Conservation (phyloP, 1,140 invertebrate genomes). For the Heliothis virescens region DNA sequence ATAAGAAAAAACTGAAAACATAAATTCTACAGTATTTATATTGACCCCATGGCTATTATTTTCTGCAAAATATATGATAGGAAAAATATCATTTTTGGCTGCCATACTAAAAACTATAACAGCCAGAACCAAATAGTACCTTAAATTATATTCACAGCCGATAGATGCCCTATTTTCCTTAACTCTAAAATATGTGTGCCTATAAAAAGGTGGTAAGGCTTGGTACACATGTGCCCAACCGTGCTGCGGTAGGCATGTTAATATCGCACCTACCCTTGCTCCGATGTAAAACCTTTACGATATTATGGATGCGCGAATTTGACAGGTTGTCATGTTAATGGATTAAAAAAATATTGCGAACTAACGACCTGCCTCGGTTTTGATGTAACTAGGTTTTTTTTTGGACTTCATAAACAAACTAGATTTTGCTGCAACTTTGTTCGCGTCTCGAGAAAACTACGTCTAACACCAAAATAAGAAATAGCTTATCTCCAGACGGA, state of each 20-base stretch:
- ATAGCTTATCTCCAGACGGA: too few relatives aligned
- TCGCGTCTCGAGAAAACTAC: too few relatives aligned
- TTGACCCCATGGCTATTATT: too few relatives aligned
- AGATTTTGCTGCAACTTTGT: too few relatives aligned
- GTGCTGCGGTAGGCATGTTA: neutral
- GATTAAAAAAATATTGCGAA: slow-evolving; percentile 36
- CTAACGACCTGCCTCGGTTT: neutral
- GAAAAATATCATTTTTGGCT: too few relatives aligned
- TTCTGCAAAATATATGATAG: too few relatives aligned
- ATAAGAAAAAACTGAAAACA: too few relatives aligned
- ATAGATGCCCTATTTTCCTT: slow-evolving; percentile 13
- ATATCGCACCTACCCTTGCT: slow-evolving; percentile 6
- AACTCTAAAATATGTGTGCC: slow-evolving; percentile 20
- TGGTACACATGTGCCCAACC: slow-evolving; percentile 11
- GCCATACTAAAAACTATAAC: neutral
- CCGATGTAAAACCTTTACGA: neutral
- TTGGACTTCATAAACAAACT: too few relatives aligned
- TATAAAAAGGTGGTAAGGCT: slow-evolving; percentile 6
- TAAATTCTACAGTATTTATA: too few relatives aligned
- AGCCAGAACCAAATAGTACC: neutral
- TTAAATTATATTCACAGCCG: neutral
- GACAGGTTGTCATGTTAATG: slow-evolving; percentile 34
- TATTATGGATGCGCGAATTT: slow-evolving; percentile 30
- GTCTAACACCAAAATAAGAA: too few relatives aligned
- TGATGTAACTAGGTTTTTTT: too few relatives aligned